Base-by-base conservation (phyloP, 2,888 invertebrate species). In the Druceiella hillmani region DNA sequence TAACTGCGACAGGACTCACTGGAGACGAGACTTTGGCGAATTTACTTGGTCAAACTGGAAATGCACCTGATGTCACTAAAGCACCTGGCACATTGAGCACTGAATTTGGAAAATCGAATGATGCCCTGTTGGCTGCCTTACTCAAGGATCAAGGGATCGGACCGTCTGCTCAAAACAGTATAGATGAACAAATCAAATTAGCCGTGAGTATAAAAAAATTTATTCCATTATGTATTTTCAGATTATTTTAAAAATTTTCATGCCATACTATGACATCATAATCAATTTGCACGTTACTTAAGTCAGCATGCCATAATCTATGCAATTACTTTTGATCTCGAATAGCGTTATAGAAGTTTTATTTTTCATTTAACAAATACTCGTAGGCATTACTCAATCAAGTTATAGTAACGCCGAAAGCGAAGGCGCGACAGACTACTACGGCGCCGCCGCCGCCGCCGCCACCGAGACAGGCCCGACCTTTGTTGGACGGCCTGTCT, bases 141-240 rank as follows among this genome's bases (percentile, higher is more conserved):
- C 62, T 84, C 32, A 83, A 83, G 61, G 78, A 82, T 51, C 78
- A 81, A 54, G 83, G 83, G 25, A 82, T 84, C 49, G 81, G 79
- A 40, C 83, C 85, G 3, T 72, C 77, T n/a, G 81, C 81, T 43
- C 80, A 82, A 49, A 76, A 75, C 61, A 67, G 72, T 37, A 61
- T 78, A 53, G 72, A 74, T 51, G 74, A 76, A 51, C 76, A 77
- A 61, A 60, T 76, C 37, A 66, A 70, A 56, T 65, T 70, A 41
- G 66, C 73, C 56, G 78, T 78, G 61, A 72, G 74, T 72, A 27
- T 30, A 43, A 44, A 26, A 17, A 11, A 41, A 42, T 31, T 40
- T 24, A 9, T 12, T 33, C 6, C 6, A 3, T 17, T 24, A 27
- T 44, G 17, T 25, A 17, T 32, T 22, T 28, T 27, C 25, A 29